These are phyloP conservation scores for Coreoperca whiteheadi DNA, from an alignment of 2,113 vertebrate genomes.

Conservation along the genomic window DNA sequence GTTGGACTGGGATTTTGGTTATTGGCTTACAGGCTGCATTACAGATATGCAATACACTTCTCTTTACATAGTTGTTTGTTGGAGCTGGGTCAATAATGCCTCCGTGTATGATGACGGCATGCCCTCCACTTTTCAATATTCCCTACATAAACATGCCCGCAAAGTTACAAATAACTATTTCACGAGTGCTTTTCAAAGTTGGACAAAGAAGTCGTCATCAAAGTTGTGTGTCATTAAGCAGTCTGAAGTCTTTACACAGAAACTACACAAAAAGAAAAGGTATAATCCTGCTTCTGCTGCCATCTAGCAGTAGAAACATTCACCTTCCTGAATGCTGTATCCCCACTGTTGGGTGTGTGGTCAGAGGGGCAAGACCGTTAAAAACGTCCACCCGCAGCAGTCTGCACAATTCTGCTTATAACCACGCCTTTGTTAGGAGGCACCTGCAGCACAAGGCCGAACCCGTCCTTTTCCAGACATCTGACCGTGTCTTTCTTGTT, in stretches of 20 bases:
- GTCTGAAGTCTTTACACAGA: not conserved
- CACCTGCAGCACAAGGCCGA: not conserved
- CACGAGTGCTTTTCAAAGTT: not conserved
- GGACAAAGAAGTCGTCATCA: not conserved
- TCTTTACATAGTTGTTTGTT: too few species aligned
- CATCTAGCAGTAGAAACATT: not conserved
- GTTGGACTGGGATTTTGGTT: too few species aligned
- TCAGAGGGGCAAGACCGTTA: not conserved
- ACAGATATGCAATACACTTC: too few species aligned
- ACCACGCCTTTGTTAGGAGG: not conserved
- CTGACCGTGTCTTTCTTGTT: not conserved
- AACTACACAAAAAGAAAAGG: not conserved
- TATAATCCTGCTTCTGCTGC: constrained; percentile 4
- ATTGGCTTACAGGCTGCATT: too few species aligned
- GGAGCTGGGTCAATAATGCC: too few species aligned
- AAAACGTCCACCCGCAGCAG: not conserved
- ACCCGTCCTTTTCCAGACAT: not conserved
- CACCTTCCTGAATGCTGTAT: not conserved
- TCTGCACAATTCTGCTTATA: not conserved
- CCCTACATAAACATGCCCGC: not conserved
- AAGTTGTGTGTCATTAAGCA: not conserved
- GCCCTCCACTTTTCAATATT: not conserved
- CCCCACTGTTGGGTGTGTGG: not conserved
- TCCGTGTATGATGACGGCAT: not conserved
- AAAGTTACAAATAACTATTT: not conserved